Percentiles rank a stretch among this genome's conserved stretches.
Conservation (phyloP, 2,797 vertebrate species). For the Discoglossus pictus region DNA sequence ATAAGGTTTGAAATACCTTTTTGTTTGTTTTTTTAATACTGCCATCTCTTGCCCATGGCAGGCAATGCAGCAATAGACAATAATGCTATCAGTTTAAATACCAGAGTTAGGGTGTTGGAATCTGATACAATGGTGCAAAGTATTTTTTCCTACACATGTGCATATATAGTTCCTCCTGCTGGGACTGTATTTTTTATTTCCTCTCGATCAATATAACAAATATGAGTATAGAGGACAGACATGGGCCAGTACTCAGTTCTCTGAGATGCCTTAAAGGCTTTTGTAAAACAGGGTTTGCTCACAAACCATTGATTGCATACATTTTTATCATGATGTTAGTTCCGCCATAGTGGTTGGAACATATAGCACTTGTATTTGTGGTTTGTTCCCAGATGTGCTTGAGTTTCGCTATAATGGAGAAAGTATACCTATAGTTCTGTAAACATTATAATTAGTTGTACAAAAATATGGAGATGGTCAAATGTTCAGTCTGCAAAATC, state of each 20-base stretch:
- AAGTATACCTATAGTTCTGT: no score
- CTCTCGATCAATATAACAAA: neutral
- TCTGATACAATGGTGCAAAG: neutral
- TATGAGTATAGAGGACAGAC: conserved; percentile 7
- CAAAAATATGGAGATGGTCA: no score
- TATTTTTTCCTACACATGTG: neutral
- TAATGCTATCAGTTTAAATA: neutral
- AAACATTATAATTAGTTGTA: no score
- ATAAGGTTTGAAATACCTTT: conserved; percentile 2
- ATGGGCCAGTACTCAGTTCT: conserved; percentile 3
- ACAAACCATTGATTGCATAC: no score
- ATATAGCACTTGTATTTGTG: no score
- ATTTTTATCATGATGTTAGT: no score
- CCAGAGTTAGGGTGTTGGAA: neutral
- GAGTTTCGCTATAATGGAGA: no score
- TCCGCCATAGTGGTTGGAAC: no score
- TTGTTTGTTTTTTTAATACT: no score
- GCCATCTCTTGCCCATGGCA: neutral
- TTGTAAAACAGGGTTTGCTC: conserved; percentile 9
- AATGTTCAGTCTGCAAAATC: no score
- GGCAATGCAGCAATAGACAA: neutral
- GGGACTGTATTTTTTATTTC: conserved; percentile 2
- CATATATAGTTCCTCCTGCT: neutral
- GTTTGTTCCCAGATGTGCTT: no score
- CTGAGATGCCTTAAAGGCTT: conserved; percentile 17